phyloP scores from a whole-genome alignment of 2,888 invertebrate species.

The Leuctra nigra region DNA sequence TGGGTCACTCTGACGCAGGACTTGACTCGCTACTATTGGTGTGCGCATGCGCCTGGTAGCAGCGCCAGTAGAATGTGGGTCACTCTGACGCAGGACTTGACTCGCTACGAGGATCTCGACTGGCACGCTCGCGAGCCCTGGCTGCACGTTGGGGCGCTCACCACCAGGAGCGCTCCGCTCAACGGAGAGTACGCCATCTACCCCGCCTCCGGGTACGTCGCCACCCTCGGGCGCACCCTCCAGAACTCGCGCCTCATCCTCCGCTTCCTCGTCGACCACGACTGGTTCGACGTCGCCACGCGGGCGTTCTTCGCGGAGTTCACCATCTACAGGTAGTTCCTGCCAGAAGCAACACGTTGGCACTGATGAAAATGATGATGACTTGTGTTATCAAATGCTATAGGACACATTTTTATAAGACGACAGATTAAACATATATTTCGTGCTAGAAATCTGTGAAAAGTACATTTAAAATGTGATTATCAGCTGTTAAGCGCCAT shows the following conservation, averaged over 20 bases:
- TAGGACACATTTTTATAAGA: no score
- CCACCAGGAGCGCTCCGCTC: neutral
- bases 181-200: slow-evolving; percentile 22
- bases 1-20: no score
- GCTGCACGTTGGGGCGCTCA: neutral
- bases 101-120: neutral
- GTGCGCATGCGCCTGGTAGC: no score
- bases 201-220: slow-evolving; percentile 23
- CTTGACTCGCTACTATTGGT: no score
- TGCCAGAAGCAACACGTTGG: no score
- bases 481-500: no score
- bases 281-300: slow-evolving; percentile 22
- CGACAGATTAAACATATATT: no score
- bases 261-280: slow-evolving; percentile 17
- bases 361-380: no score
- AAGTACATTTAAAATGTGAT: no score
- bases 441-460: no score
- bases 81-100: neutral
- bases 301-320: slow-evolving; percentile 23
- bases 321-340: slow-evolving; percentile 22
- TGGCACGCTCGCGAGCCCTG: slow-evolving; percentile 10
- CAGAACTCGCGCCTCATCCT: slow-evolving; percentile 21
- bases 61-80: no score
- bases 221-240: slow-evolving; percentile 23
- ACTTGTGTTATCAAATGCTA: no score